Evolutionary conservation across 2,113 vertebrate species (phyloP).

Genomic region (Gorsachius goisagi): DNA sequence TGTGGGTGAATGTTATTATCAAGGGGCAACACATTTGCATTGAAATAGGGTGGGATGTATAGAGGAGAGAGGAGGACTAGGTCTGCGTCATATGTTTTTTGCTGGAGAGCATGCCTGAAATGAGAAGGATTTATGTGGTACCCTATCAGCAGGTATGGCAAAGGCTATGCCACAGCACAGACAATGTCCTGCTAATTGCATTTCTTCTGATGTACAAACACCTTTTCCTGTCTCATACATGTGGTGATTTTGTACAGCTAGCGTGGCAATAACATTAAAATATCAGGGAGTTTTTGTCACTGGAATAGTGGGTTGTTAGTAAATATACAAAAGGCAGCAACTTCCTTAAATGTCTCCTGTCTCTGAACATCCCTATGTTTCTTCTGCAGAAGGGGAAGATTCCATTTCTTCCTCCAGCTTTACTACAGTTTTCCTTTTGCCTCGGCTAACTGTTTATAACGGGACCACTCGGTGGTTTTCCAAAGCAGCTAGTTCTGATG

Average conservation of each 20-base stretch:
- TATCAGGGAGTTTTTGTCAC: not conserved
- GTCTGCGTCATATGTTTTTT: not conserved
- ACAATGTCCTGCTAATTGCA: not conserved
- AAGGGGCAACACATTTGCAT: not conserved
- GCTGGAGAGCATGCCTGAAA: not conserved
- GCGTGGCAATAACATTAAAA: not conserved
- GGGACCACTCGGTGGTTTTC: not conserved
- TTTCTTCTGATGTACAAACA: not conserved
- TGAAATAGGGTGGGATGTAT: not conserved
- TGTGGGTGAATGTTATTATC: not conserved
- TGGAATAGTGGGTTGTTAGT: not conserved
- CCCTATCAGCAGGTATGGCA: not conserved
- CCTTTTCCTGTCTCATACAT: not conserved
- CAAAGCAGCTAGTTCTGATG: not conserved
- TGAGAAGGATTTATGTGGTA: not conserved
- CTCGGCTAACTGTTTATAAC: rapidly evolving
- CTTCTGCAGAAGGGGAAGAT: not conserved
- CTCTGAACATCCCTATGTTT: not conserved
- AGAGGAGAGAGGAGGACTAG: not conserved
- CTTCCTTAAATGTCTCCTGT: not conserved
- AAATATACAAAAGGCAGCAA: not conserved
- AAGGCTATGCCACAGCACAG: not conserved
- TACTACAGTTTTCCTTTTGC: not conserved
- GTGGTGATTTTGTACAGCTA: not conserved
- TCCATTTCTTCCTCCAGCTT: not conserved